These are phyloP conservation scores for Antheraea assamensis DNA, from an alignment of 2,888 invertebrate species.

Conservation along the genomic window DNA sequence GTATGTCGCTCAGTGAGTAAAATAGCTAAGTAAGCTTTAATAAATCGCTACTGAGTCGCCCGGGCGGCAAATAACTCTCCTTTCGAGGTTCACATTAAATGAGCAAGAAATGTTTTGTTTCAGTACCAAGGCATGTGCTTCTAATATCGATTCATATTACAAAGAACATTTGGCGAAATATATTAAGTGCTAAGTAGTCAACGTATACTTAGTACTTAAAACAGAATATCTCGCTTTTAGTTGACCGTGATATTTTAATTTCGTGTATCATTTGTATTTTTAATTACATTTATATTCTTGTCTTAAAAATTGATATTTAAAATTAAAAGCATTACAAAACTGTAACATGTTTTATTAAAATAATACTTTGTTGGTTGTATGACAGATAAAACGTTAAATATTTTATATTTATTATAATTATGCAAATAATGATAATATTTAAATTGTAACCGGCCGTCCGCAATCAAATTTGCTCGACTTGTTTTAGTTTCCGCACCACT, in stretches of 20 bases:
- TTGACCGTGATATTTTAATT: too few relatives aligned
- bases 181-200: not conserved
- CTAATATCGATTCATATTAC: not conserved
- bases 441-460: conserved; percentile 31
- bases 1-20: not conserved
- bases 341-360: too few relatives aligned
- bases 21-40: not conserved
- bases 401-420: not conserved
- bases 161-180: not conserved
- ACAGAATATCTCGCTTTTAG: not conserved
- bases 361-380: not conserved
- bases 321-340: too few relatives aligned
- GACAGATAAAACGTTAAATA: not conserved
- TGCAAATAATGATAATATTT: conserved; percentile 1
- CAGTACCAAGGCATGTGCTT: not conserved
- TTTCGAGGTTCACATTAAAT: not conserved
- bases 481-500: conserved; percentile 45
- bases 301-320: too few relatives aligned
- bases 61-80: not conserved
- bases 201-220: not conserved
- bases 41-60: not conserved
- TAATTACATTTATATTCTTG: too few relatives aligned
- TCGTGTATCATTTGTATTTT: too few relatives aligned
- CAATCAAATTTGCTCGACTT: conserved; percentile 36
- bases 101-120: not conserved